Base-by-base conservation (phyloP, 2,888 invertebrate genomes). In the Acrocera orbiculus region DNA sequence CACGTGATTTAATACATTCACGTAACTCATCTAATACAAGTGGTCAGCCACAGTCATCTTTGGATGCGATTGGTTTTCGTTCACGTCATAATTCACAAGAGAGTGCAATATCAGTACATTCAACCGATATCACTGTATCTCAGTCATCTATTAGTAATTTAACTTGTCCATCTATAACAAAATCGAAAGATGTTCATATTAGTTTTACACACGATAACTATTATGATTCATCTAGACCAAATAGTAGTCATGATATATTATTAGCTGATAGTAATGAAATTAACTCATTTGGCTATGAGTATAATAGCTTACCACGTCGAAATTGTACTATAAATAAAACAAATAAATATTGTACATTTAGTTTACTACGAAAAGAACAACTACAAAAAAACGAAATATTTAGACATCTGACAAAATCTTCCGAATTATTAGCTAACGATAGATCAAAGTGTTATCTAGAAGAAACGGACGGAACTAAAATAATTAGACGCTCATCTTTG, bases 301-400 rank as follows among this genome's bases (percentile, higher is more conserved):
- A 56, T 38, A 58, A 61, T 27, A 61, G 60, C 38, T 44, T 61
- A 34, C 60, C 60, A 1, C 48, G 60, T 0, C 47, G 59, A 2
- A 44, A 57, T 3, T 61, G 60, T 40, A 53, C 52, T 27, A 56
- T 56, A 32, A 55, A 58, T 32, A 52, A 53, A 10, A 44, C 52
- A 23, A 53, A 53, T 13, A 58, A 58, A 30, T 53, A 51, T 39
- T 54, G 50, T 23, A 54, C 58, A 4, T 51, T 56, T 19, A 61
- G 61, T 36, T 41, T 61, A 41, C 60, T 61, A 0, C 45, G 60
- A 2, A 43, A 50, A 1, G 58, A 58, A 4, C 45, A 52, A 1
- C 40, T 51, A 38, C 54, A 57, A 27, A 46, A 46, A 10, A 54
- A 53, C 8, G 58, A 58, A 24, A 46, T 50, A 1, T 58, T 58